These are phyloP conservation scores for Herpailurus yagouaroundi DNA, from an alignment of 2,113 vertebrate genomes.

Conservation along the genomic window DNA sequence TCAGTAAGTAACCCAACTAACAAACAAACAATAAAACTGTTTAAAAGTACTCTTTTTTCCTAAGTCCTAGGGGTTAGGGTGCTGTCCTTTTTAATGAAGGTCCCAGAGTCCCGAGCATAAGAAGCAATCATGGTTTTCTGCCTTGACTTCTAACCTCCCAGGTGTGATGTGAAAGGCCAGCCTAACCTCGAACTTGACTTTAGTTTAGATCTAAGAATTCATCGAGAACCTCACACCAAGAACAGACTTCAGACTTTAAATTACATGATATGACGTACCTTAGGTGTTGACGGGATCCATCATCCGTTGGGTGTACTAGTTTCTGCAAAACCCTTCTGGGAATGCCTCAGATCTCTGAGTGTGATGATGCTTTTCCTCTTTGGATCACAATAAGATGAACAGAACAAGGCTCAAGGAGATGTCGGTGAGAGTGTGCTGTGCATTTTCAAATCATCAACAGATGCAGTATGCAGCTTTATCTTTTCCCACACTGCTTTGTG, in stretches of 20 bases:
- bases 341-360: background rate
- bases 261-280: background rate
- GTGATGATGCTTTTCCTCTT: background rate
- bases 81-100: background rate
- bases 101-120: background rate
- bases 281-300: background rate
- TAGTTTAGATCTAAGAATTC: background rate
- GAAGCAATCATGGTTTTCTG: background rate
- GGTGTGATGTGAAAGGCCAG: background rate
- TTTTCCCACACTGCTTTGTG: background rate
- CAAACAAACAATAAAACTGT: too few relatives aligned
- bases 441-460: too few relatives aligned
- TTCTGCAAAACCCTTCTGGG: background rate
- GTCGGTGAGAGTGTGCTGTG: background rate
- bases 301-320: background rate
- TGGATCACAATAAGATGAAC: background rate
- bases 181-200: background rate
- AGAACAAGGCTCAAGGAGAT: background rate
- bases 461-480: background rate
- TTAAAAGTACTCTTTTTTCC: background rate
- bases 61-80: background rate
- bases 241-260: background rate
- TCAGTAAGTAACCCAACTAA: too few relatives aligned
- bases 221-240: background rate
- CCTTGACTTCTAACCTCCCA: background rate